These are phyloP conservation scores for Bubo blakistoni DNA, from an alignment of 2,113 vertebrate genomes.

Conservation along the genomic window DNA sequence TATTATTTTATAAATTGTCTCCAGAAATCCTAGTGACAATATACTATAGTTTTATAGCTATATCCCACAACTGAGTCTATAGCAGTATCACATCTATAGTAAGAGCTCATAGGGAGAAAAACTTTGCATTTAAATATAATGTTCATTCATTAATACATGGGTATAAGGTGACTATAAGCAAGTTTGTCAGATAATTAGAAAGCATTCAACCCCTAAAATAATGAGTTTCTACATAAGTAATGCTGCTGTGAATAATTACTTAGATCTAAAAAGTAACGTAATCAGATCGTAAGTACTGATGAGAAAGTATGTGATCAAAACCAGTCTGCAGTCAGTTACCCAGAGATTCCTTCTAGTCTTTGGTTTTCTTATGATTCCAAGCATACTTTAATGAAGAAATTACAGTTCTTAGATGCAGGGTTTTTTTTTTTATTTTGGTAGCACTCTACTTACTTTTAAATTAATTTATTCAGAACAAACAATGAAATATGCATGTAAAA, in stretches of 20 bases:
- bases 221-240: neutral
- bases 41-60: neutral
- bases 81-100: neutral
- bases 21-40: neutral
- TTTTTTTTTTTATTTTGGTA: neutral
- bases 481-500: neutral
- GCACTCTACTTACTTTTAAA: neutral
- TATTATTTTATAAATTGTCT: neutral
- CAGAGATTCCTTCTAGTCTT: neutral
- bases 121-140: neutral
- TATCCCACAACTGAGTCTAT: neutral
- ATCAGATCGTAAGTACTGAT: neutral
- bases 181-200: neutral
- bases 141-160: neutral
- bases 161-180: neutral
- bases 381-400: neutral
- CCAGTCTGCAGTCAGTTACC: neutral
- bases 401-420: neutral
- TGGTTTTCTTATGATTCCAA: neutral
- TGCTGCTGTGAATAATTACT: neutral
- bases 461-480: neutral
- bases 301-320: neutral
- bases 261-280: neutral
- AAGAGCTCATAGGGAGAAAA: neutral
- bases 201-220: neutral